Conservation (phyloP, 2,888 invertebrate species). For the Amaurobius ferox region DNA sequence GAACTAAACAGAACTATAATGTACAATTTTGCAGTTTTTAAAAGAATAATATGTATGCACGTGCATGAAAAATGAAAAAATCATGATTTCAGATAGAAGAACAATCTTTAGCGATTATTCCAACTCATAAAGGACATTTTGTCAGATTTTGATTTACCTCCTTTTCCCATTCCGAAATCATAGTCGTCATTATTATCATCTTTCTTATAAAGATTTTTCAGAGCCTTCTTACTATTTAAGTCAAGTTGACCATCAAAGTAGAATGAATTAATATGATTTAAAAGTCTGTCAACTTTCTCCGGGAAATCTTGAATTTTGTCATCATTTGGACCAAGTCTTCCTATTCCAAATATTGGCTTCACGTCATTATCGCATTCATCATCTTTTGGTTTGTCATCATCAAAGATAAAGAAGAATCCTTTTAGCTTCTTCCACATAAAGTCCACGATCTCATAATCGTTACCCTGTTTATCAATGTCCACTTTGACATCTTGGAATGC, state of each 20-base stretch:
- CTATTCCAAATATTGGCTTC: slow-evolving; percentile 35
- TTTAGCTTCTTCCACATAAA: slow-evolving; percentile 76
- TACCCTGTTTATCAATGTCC: slow-evolving; percentile 77
- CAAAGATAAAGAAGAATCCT: slow-evolving; percentile 74
- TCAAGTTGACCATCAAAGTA: slow-evolving; percentile 75
- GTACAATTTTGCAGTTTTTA: background rate
- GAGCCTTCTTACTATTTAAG: slow-evolving; percentile 73
- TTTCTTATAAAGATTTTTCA: slow-evolving; percentile 69
- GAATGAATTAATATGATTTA: slow-evolving; percentile 74
- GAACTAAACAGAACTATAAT: background rate
- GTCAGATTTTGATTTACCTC: slow-evolving; percentile 23
- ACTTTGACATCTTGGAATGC: slow-evolving; percentile 77
- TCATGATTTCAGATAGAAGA: background rate
- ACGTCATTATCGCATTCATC: slow-evolving; percentile 59
- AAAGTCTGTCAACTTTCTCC: slow-evolving; percentile 74
- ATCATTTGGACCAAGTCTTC: slow-evolving; percentile 52
- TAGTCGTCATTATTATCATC: slow-evolving; percentile 67
- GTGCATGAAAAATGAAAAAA: background rate
- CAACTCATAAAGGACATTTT: slow-evolving; percentile 56
- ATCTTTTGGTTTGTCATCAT: slow-evolving; percentile 52
- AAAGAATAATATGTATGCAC: background rate
- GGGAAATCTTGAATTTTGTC: slow-evolving; percentile 74
- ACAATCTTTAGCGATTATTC: slow-evolving; percentile 46
- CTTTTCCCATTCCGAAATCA: slow-evolving; percentile 58
- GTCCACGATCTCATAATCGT: slow-evolving; percentile 79